A percentile compares a stretch with the other conserved stretches of the same genome.
phyloP scores from a whole-genome alignment of 2,797 vertebrate species.

The Parotocinclus haroldoi region DNA sequence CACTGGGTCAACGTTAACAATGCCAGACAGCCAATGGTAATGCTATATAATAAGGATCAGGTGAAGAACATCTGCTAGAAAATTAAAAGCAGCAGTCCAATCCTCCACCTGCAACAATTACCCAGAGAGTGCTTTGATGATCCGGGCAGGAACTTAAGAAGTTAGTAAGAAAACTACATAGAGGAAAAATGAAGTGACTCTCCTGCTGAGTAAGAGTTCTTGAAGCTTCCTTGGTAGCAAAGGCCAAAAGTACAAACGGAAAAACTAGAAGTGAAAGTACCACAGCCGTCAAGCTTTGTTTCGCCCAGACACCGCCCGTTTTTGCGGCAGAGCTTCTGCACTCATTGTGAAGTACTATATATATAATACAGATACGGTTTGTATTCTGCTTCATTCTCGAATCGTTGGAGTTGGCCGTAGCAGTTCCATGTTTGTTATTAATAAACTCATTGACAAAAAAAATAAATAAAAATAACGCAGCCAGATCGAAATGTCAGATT shows the following conservation, averaged over 20 bases:
- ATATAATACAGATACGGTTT: too few species aligned
- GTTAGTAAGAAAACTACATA: slow-evolving; percentile 6
- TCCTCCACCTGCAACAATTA: slow-evolving; percentile 32
- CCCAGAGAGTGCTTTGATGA: slow-evolving; percentile 48
- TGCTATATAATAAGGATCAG: slow-evolving; percentile 29
- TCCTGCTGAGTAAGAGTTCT: slow-evolving; percentile 36
- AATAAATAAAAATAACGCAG: too few species aligned
- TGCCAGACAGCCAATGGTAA: not conserved
- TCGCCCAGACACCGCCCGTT: slow-evolving; percentile 12
- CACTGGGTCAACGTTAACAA: too few species aligned
- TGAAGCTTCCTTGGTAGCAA: slow-evolving; percentile 48
- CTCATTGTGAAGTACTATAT: too few species aligned
- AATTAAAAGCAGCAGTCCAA: slow-evolving; percentile 29
- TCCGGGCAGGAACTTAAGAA: slow-evolving; percentile 9
- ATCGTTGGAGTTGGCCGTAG: too few species aligned
- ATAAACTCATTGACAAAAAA: too few species aligned
- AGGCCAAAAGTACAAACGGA: slow-evolving; percentile 11
- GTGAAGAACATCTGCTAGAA: slow-evolving; percentile 25
- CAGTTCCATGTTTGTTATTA: too few species aligned
- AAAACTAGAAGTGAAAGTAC: slow-evolving; percentile 40
- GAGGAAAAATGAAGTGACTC: slow-evolving; percentile 12
- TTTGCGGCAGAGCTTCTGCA: slow-evolving; percentile 1
- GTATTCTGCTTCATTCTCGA: too few species aligned
- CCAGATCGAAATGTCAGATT: too few species aligned
- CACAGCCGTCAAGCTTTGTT: slow-evolving; percentile 13